A percentile compares a stretch with the other conserved stretches of the same genome.
Conservation (phyloP, 2,797 vertebrate genomes). For the Aulostomus chinensis region DNA sequence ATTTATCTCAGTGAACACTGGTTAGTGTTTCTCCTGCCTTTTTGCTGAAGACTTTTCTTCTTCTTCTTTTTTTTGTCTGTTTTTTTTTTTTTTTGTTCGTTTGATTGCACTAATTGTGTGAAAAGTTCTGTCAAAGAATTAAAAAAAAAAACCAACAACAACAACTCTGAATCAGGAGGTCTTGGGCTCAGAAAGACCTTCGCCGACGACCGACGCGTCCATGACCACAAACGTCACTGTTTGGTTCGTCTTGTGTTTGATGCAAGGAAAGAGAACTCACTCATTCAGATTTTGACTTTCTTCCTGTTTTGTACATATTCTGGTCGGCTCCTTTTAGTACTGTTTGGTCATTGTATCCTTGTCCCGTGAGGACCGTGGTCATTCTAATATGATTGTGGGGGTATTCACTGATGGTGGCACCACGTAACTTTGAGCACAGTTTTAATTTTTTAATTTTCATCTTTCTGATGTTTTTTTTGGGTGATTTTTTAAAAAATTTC, state of each 20-base stretch:
- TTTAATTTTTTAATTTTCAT: constrained; percentile 51
- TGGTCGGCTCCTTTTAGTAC: constrained; percentile 82
- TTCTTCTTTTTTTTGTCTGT: constrained; percentile 36
- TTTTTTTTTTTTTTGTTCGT: constrained; percentile 35
- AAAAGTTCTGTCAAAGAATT: constrained; percentile 2
- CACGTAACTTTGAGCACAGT: constrained; percentile 71
- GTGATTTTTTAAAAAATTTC: too few relatives aligned
- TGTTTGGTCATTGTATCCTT: constrained; percentile 68
- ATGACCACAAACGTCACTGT: too few relatives aligned
- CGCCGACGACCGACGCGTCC: too few relatives aligned
- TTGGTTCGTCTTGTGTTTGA: constrained; percentile 23
- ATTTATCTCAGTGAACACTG: constrained; percentile 44
- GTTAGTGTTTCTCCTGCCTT: constrained; percentile 42
- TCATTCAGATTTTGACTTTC: constrained; percentile 35
- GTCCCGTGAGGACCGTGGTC: constrained; percentile 25
- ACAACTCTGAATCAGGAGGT: too few relatives aligned
- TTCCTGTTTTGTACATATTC: constrained; percentile 87
- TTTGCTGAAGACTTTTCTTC: constrained; percentile 27
- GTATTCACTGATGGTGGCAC: constrained; percentile 75
- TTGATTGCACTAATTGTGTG: constrained; percentile 57
- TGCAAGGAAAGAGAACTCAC: constrained; percentile 16
- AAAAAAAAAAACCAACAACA: not conserved
- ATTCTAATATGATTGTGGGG: constrained; percentile 68
- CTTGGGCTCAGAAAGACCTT: too few relatives aligned
- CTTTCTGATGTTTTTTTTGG: constrained; percentile 47